phyloP scores from a whole-genome alignment of 2,797 vertebrate genomes.

The Valencia hispanica region DNA sequence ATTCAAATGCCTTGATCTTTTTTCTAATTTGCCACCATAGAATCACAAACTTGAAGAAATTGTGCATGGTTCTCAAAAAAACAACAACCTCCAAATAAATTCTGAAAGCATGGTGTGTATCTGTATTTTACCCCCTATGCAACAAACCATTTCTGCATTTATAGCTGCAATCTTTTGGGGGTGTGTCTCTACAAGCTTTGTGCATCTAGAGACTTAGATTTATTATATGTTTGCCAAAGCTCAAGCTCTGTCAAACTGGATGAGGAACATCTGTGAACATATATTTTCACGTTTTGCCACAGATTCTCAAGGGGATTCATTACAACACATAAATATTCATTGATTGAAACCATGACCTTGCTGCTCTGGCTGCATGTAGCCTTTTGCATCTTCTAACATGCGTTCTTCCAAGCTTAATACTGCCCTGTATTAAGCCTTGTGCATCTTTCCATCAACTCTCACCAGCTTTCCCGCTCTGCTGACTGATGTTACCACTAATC shows the following conservation, averaged over 20 bases:
- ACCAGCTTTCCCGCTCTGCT: too few relatives aligned
- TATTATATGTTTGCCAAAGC: too few relatives aligned
- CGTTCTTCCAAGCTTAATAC: too few relatives aligned
- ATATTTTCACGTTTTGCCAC: not conserved
- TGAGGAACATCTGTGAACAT: not conserved
- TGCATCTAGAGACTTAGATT: not conserved
- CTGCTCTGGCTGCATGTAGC: too few relatives aligned
- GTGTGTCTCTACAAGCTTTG: not conserved
- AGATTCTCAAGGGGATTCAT: not conserved
- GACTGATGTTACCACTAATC: too few relatives aligned
- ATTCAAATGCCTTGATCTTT: not conserved
- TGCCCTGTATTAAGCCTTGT: too few relatives aligned
- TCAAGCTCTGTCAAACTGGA: not conserved
- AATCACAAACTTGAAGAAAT: not conserved
- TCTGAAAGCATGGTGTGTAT: not conserved
- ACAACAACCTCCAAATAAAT: not conserved
- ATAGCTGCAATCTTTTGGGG: not conserved
- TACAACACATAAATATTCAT: not conserved
- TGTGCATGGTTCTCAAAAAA: not conserved
- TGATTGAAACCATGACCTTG: not conserved
- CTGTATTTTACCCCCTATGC: not conserved
- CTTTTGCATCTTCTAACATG: too few relatives aligned
- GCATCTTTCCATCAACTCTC: too few relatives aligned
- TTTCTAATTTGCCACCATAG: not conserved
- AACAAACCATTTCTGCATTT: not conserved